phyloP scores from a whole-genome alignment of 2,888 invertebrate species.

The Gonocerus acuteangulatus region DNA sequence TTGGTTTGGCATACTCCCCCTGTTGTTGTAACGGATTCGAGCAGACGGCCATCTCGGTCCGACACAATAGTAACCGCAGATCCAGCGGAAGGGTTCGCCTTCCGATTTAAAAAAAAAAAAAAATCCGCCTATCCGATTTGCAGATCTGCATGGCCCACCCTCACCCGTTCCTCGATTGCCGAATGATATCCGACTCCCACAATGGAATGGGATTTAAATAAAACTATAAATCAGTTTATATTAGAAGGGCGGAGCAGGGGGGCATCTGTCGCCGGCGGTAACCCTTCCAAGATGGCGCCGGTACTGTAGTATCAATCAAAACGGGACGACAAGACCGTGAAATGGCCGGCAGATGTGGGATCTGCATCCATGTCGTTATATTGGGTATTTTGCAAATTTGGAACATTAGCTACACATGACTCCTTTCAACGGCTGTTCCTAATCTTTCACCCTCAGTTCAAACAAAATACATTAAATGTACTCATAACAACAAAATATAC shows the following conservation, averaged over 20 bases:
- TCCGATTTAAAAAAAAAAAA: background rate
- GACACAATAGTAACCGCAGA: background rate
- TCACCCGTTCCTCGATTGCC: background rate
- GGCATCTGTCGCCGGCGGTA: background rate
- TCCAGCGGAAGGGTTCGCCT: background rate
- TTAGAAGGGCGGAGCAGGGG: conserved; percentile 2
- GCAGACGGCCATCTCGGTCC: background rate
- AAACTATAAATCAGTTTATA: conserved; percentile 20
- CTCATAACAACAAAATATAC: no score
- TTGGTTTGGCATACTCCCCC: no score
- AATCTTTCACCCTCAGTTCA: no score
- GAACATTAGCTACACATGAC: no score
- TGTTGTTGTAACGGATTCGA: background rate
- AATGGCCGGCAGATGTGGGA: conserved; percentile 4
- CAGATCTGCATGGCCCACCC: conserved; percentile 6
- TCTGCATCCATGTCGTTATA: background rate
- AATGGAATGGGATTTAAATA: conserved; percentile 17
- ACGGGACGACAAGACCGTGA: background rate
- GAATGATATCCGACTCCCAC: background rate
- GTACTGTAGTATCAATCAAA: background rate
- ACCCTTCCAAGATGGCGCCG: conserved; percentile 1
- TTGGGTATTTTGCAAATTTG: no score
- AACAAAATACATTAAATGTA: no score
- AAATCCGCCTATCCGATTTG: conserved; percentile 5
- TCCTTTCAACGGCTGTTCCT: no score